Base-by-base conservation (phyloP, 2,797 vertebrate species). In the Lates japonicus region DNA sequence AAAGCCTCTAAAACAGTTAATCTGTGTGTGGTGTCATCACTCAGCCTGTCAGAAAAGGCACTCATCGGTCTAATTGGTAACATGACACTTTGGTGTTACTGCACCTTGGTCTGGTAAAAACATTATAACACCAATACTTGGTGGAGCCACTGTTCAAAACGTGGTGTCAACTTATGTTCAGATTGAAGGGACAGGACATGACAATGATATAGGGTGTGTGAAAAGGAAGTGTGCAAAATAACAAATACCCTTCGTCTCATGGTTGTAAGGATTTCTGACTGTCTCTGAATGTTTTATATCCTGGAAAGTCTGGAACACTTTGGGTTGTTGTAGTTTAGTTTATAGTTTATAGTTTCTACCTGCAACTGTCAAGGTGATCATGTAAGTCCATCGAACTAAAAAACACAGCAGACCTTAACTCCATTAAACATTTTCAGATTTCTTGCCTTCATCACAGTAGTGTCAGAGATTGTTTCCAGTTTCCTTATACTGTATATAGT, bases 61-160 rank as follows among this genome's bases (percentile, higher is more conserved):
- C 70, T 72, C 66, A 5, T 78, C 33, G 73, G 81, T 81, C 89
- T 95, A 94, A 95, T 95, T 94, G 94, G 94, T 92, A 92, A 95
- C 74, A 29, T 49, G 90, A 93, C 75, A 85, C 92, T 83, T 82
- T 60, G 37, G 79, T 85, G 90, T 93, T 88, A 78, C 88, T 22
- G 71, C 80, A 63, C 78, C 78, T 64, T 58, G 46, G 81, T 87
- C 94, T 95, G 94, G 78, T 92, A 83, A 94, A 94, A 77, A 78
- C 91, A 93, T 94, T 90, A 90, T 0, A 68, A 68, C 57, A 13
- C 52, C 51, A 70, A 81, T 65, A 73, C 85, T 86, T 57, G 22
- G 66, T 74, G 68, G 73, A 78, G 78, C 73, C 75, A 61, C 52
- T 63, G 70, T 86, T 76, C 70, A 76, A 49, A 70, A 57, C 31